phyloP scores from a whole-genome alignment of 2,888 invertebrate genomes.

The Sepiola atlantica region DNA sequence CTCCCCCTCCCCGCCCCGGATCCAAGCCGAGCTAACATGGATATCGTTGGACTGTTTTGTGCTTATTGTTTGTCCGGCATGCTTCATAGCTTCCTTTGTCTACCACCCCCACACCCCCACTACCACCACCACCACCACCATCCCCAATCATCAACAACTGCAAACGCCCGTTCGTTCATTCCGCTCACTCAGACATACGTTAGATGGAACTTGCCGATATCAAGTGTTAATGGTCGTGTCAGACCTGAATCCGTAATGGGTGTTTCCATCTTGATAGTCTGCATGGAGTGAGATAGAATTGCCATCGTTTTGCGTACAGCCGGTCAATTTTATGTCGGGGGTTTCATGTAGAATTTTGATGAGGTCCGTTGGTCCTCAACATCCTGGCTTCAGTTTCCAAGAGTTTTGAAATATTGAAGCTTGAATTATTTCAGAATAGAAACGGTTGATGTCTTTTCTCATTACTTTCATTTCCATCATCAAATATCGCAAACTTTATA shows the following conservation, averaged over 20 bases:
- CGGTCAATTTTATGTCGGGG: too few species aligned
- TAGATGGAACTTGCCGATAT: not conserved
- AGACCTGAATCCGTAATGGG: not conserved
- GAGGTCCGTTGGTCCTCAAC: not conserved
- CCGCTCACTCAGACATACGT: not conserved
- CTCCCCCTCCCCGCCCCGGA: not conserved
- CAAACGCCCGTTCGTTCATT: not conserved
- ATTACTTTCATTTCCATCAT: not conserved
- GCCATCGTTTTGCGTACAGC: not conserved
- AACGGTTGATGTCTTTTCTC: not conserved
- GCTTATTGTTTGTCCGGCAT: not conserved
- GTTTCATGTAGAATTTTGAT: conserved; percentile 9
- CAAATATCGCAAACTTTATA: not conserved
- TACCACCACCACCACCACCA: too few species aligned
- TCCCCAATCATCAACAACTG: not conserved
- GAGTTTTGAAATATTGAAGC: not conserved
- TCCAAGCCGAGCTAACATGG: not conserved
- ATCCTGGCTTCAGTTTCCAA: not conserved
- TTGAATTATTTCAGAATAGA: not conserved
- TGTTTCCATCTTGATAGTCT: not conserved
- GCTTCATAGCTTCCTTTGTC: not conserved
- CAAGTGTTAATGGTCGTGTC: not conserved
- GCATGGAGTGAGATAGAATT: not conserved
- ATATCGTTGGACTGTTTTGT: not conserved
- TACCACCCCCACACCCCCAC: too few species aligned